Base-by-base conservation (phyloP, 2,797 vertebrate genomes). In the Trichosurus vulpecula region DNA sequence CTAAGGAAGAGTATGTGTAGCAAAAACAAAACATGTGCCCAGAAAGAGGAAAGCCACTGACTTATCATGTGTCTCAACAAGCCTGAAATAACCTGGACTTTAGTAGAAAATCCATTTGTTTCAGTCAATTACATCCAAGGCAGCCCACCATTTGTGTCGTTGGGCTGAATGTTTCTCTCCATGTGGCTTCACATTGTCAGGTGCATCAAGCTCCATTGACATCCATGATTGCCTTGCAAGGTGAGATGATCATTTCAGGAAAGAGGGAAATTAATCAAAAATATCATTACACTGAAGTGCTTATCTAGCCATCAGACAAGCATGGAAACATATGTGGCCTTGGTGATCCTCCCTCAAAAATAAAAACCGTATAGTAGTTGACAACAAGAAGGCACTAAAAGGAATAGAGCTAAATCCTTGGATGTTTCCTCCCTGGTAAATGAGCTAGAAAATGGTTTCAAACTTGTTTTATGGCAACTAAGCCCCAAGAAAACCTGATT, bases 341-440 rank as follows among this genome's bases (percentile, higher is more conserved):
- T 87, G 51, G 35, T 89, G 87, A 61, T 52, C 90, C 92, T 94
- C 90, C 30, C 51, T 94, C 54, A n/a, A 11, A 87, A 22, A 51
- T 52, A 55, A 90, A 96, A 96, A 41, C 31, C 47, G 27, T 61
- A 11, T 87, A 47, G 66, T 35, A 22, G 14, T 91, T 55, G 58
- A 54, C 54, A 57, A 52, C 41, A 93, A 94, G 56, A 61, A 95
- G 30, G 22, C 90, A 31, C 53, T 74, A 10, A 52, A 52, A 92
- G 41, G 29, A 35, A 61, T 12, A 27, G 55, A 35, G 47, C 4
- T 52, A 51, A 66, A 55, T 93, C 56, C 54, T 53, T 35, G 53
- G 74, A n/a, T 93, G 91, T 95, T 95, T 57, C 27, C 52, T 90
- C 87, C 92, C 47, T 89, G n/a, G 58, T 55, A 66, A 94, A 96